Base-by-base conservation (phyloP, 1,140 invertebrate genomes). In the Aphis gossypii region DNA sequence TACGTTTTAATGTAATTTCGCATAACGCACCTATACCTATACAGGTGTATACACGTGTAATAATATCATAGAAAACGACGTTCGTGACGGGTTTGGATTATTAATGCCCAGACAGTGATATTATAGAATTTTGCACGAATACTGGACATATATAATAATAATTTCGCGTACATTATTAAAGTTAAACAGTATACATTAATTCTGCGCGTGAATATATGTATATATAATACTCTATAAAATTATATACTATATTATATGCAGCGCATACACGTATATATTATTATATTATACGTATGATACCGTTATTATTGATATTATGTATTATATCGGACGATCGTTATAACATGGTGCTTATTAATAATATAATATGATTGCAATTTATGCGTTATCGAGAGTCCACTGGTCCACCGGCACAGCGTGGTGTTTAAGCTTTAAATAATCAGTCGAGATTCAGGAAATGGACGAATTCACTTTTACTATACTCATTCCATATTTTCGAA, bases 51-150 rank as follows among this genome's bases (percentile, higher is more conserved):
- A 87, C 44, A 20, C 41, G 44, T 48, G 20, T 41, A 76, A 46
- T 86, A 86, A 41, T 89, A 54, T 41, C 25, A 41, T 56, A 89
- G 88, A 89, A 89, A 89, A 89, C 88, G 30, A 89, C 88, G 44
- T 5, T 46, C 86, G 88, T 56, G 88, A 89, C 88, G 88, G 38
- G 48, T 56, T 54, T 20, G 51, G 88, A 56, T 56, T 89, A 56
- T 89, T 89, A 54, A 89, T 54, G 60, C 25, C 88, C 35, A 5
- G 48, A 56, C 48, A 38, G 88, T 54, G 87, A 89, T 89, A 54
- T 54, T 89, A 54, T 54, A 51, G 35, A 89, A 54, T 56, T 89
- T 54, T 51, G n/a, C 35, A 56, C 23, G 51, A 56, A 87, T 48
- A 14, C 48, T 14, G 44, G 4, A 87, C 30, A 48, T 84, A 88